A percentile compares a stretch with the other conserved stretches of the same genome.
These are phyloP conservation scores for Calidris pygmaea DNA, from an alignment of 2,113 vertebrate species.

Conservation along the genomic window DNA sequence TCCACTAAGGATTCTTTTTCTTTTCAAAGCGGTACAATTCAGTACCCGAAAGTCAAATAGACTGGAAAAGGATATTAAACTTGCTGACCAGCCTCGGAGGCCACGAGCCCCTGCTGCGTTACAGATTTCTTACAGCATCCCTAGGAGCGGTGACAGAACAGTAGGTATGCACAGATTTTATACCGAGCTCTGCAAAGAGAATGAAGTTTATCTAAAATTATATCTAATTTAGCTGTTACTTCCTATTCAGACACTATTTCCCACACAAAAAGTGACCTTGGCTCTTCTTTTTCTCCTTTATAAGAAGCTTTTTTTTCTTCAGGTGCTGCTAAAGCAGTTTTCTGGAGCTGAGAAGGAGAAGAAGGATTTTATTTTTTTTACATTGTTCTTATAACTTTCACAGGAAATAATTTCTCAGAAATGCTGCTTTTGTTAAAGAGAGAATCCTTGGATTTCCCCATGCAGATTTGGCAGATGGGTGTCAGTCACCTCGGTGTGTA, in stretches of 20 bases:
- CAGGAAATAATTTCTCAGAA: slow-evolving; percentile 40
- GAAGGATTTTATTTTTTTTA: neutral
- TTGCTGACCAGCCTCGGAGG: slow-evolving; percentile 13
- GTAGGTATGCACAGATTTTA: neutral
- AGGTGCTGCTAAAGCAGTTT: slow-evolving; percentile 4
- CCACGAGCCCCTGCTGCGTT: neutral
- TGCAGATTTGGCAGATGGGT: neutral
- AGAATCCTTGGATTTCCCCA: slow-evolving; percentile 1
- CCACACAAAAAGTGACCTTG: neutral
- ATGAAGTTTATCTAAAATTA: slow-evolving; percentile 45
- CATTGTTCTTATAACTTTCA: neutral
- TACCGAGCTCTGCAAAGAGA: neutral
- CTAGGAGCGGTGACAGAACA: neutral
- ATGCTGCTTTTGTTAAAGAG: slow-evolving; percentile 27
- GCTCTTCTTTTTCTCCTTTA: neutral
- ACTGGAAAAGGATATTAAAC: slow-evolving; percentile 3
- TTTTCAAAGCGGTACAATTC: slow-evolving; percentile 17
- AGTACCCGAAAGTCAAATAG: neutral
- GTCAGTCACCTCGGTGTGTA: neutral
- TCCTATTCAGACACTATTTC: neutral
- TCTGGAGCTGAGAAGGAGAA: neutral
- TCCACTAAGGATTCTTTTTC: neutral
- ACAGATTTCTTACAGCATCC: slow-evolving; percentile 41
- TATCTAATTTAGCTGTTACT: neutral
- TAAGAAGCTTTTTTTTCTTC: neutral